Evolutionary conservation across 2,888 invertebrate genomes (phyloP), one percentile per base, ranked within the genome.

Genomic region (Chesias legatella): DNA sequence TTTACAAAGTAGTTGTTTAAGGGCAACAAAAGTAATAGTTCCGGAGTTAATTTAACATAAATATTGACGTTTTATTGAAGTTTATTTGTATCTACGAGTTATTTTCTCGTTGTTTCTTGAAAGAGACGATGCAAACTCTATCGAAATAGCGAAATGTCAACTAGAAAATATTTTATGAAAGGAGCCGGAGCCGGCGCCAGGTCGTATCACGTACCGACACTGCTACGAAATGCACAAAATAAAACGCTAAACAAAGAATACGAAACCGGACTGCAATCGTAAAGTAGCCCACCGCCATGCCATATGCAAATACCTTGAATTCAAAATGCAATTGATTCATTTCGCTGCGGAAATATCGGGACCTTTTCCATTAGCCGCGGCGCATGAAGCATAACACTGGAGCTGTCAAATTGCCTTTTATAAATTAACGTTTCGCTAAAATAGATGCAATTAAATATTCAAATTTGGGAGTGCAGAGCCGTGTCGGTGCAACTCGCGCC

Each of bases 391-490:
- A n/a, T n/a, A 51, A 60, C 58, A 65, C 58, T 63, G 63, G 67
- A 58, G 53, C 60, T 65, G 71, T 71, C 79, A 77, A 78, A 77
- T 77, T 72, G 70, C 63, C 68, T 72, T 72, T 79, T 74, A 73
- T 79, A 79, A 77, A 66, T 61, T 57, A 58, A 66, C 60, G 61
- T 68, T 57, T 66, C 57, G 61, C 74, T 68, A 71, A 79, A 81
- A 82, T 81, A 80, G 73, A 73, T 62, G 51, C 70, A 73, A 82
- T 82, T 58, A 58, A 85, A 82, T 76, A 85, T 85, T 84, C 77
- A 84, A 70, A 81, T 74, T 72, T 64, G 73, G 63, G 68, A 85
- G 86, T 84, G 85, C 84, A 79, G 67, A 80, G 67, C 68, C 76
- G 68, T 85, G 85, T 85, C 70, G 71, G 59, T 73, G 79, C 73